phyloP scores from a whole-genome alignment of 1,140 invertebrate genomes.

The Lutraria rhynchaena region DNA sequence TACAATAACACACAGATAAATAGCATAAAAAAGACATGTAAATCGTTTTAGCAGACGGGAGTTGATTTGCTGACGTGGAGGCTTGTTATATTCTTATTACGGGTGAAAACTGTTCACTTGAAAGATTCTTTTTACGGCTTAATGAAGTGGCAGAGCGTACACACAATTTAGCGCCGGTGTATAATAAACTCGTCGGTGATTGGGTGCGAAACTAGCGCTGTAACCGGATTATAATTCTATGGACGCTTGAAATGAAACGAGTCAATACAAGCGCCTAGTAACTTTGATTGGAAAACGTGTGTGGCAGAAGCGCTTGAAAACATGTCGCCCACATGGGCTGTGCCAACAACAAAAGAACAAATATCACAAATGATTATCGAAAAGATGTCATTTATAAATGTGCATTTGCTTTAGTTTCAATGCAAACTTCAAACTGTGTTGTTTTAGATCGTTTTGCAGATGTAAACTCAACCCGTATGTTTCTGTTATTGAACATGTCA shows the following conservation, averaged over 20 bases:
- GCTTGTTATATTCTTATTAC: slow-evolving; percentile 6
- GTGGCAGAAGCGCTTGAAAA: not conserved
- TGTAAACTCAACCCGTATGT: no score
- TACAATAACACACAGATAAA: no score
- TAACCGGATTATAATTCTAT: slow-evolving; percentile 33
- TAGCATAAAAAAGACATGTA: slow-evolving; percentile 43
- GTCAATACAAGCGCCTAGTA: slow-evolving; percentile 1
- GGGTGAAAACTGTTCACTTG: slow-evolving; percentile 19
- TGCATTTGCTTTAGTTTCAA: no score
- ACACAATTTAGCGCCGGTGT: slow-evolving; percentile 16
- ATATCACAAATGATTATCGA: no score
- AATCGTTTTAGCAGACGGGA: slow-evolving; percentile 40
- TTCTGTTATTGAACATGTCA: no score
- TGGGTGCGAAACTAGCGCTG: not conserved
- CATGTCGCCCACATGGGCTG: no score
- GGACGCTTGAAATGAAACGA: not conserved
- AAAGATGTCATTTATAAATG: no score
- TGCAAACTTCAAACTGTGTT: no score
- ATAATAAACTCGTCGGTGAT: slow-evolving; percentile 18
- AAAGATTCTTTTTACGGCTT: slow-evolving; percentile 15
- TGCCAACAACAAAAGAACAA: no score
- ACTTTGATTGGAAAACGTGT: not conserved
- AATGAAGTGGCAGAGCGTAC: slow-evolving; percentile 9
- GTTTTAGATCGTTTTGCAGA: no score
- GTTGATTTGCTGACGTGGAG: slow-evolving; percentile 15